Conservation (phyloP, 2,113 vertebrate species). For the Rhea pennata region DNA sequence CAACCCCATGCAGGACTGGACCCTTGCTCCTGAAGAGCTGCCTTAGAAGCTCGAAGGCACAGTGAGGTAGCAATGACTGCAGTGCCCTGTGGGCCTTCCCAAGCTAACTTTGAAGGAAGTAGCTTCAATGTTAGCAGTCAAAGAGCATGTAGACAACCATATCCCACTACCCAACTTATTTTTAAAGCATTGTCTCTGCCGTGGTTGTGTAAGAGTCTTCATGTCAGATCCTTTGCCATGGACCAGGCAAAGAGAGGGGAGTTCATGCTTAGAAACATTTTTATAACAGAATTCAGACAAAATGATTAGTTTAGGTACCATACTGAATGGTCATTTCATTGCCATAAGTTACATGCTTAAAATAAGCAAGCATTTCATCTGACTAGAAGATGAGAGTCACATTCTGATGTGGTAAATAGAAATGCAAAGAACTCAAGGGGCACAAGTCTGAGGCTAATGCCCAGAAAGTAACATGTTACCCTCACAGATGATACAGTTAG, state of each 20-base stretch:
- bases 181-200: background rate
- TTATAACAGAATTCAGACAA: background rate
- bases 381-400: background rate
- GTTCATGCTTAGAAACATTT: background rate
- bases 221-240: background rate
- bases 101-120: background rate
- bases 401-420: background rate
- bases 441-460: background rate
- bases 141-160: background rate
- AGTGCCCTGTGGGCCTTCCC: background rate
- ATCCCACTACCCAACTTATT: background rate
- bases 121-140: background rate
- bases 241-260: background rate
- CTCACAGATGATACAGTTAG: background rate
- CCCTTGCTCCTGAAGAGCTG: background rate
- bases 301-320: background rate
- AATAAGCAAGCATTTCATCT: background rate
- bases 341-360: background rate
- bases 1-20: background rate
- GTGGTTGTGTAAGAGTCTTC: background rate
- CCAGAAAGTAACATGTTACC: background rate
- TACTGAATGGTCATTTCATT: background rate
- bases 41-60: background rate
- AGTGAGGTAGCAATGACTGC: background rate
- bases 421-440: background rate